A percentile compares a stretch with the other conserved stretches of the same genome.
phyloP scores from a whole-genome alignment of 1,140 invertebrate species.

The Drosophila sp. region DNA sequence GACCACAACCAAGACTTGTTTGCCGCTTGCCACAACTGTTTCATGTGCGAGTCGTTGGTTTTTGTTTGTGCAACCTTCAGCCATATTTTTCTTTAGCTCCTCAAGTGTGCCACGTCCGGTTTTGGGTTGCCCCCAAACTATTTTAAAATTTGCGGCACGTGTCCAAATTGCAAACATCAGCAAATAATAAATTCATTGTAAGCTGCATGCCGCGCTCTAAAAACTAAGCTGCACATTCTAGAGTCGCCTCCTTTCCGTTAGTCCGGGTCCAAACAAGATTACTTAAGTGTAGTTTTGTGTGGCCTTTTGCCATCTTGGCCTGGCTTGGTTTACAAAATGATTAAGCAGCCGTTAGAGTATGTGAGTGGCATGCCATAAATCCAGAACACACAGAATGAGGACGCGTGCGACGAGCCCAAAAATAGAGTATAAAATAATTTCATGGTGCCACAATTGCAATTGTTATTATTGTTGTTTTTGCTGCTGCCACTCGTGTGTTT shows the following conservation, averaged over 20 bases:
- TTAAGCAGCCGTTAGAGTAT: conserved; percentile 58
- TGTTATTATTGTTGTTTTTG: conserved; percentile 31
- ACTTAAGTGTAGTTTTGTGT: conserved; percentile 41
- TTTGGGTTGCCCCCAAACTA: conserved; percentile 45
- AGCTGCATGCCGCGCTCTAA: conserved; percentile 39
- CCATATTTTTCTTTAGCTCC: conserved; percentile 38
- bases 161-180: conserved; percentile 82
- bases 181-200: conserved; percentile 81
- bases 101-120: conserved; percentile 66
- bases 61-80: conserved; percentile 44
- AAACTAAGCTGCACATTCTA: not conserved
- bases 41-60: conserved; percentile 22
- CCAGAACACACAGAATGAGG: not conserved
- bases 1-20: conserved; percentile 2
- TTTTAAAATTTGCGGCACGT: conserved; percentile 81
- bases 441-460: conserved; percentile 40
- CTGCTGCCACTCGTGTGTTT: conserved; percentile 32
- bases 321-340: conserved; percentile 43
- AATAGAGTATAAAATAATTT: conserved; percentile 40
- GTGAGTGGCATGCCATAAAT: conserved; percentile 66
- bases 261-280: conserved; percentile 58
- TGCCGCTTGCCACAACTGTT: not conserved
- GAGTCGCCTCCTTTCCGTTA: not conserved
- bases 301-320: conserved; percentile 6
- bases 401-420: conserved; percentile 4